Base-by-base conservation (phyloP, 2,888 invertebrate genomes). In the Lithosia quadra region DNA sequence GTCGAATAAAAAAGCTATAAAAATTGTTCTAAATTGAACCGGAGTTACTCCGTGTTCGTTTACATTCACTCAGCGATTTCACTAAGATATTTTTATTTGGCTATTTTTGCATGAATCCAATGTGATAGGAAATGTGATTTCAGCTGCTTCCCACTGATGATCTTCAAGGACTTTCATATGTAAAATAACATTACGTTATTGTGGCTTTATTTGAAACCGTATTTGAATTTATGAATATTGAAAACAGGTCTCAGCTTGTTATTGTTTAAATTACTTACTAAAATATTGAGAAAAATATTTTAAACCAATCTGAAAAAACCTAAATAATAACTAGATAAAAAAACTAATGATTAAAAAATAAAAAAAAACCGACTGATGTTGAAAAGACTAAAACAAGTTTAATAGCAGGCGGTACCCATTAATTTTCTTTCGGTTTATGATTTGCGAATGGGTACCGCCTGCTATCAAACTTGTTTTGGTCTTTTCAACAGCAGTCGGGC, bases 21-120 rank as follows among this genome's bases (percentile, higher is more conserved):
- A 67, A 65, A 61, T 62, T 22, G 34, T n/a, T 53, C 11, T 65
- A 65, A 43, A 66, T n/a, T 53, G 4, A 66, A 66, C 39, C n/a
- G 57, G 61, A 55, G 60, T 60, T n/a, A 39, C 18, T 60, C 34
- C 11, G n/a, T 33, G 28, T 65, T 11, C 55, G 61, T 68, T 61
- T 65, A 68, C 60, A 43, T 68, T 22, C 24, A 59, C 39, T 21
- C 57, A 49, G 65, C 60, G 65, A 65, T 66, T 66, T 28, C 55
- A 18, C 3, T 56, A 33, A 67, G 59, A 61, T 67, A 53, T 77
- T 75, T 78, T 78, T 71, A 69, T 71, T 68, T 60, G 33, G 60
- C 68, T 75, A 75, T 77, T 78, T 76, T 66, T 28, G 57, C 21
- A 56, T 56, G 49, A 63, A 39, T 49, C 57, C 60, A 56, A 34